phyloP scores from a whole-genome alignment of 2,797 vertebrate species.

The Pogonophryne albipinna region DNA sequence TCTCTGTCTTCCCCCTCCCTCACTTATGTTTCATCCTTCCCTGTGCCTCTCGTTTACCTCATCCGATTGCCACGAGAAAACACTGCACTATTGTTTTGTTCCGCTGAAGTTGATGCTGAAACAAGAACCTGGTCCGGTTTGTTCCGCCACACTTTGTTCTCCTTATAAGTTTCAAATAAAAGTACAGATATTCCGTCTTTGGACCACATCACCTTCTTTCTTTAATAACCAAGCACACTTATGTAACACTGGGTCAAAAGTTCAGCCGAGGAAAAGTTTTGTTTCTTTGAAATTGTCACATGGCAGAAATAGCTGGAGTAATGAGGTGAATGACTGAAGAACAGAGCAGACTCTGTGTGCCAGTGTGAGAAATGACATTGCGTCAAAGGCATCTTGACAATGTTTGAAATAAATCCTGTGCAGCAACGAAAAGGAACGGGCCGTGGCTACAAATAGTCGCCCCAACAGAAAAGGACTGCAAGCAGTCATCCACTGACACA shows the following conservation, averaged over 20 bases:
- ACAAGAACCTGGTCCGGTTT: conserved; percentile 40
- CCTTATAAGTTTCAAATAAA: conserved; percentile 37
- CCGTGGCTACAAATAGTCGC: conserved; percentile 43
- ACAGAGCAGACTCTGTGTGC: conserved; percentile 57
- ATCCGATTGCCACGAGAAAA: conserved; percentile 71
- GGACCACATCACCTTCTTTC: conserved; percentile 30
- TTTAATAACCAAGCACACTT: conserved; percentile 53
- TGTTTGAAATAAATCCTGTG: conserved; percentile 72
- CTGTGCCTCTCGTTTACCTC: conserved; percentile 53
- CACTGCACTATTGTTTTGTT: conserved; percentile 79
- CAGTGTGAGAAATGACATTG: conserved; percentile 69
- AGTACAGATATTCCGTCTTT: conserved; percentile 12
- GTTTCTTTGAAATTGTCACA: conserved; percentile 54
- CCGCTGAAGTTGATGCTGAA: conserved; percentile 59
- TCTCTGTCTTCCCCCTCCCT: background rate
- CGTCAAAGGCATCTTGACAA: conserved; percentile 65
- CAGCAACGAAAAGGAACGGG: conserved; percentile 35
- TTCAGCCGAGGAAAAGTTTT: conserved; percentile 52
- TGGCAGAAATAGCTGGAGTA: conserved; percentile 60
- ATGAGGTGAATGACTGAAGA: conserved; percentile 39
- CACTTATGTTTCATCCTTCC: conserved; percentile 23
- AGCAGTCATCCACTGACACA: background rate
- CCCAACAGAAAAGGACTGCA: background rate
- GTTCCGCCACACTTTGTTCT: conserved; percentile 19
- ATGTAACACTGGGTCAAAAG: conserved; percentile 70